Conservation (phyloP, 2,113 vertebrate genomes). For the Proteles cristata region DNA sequence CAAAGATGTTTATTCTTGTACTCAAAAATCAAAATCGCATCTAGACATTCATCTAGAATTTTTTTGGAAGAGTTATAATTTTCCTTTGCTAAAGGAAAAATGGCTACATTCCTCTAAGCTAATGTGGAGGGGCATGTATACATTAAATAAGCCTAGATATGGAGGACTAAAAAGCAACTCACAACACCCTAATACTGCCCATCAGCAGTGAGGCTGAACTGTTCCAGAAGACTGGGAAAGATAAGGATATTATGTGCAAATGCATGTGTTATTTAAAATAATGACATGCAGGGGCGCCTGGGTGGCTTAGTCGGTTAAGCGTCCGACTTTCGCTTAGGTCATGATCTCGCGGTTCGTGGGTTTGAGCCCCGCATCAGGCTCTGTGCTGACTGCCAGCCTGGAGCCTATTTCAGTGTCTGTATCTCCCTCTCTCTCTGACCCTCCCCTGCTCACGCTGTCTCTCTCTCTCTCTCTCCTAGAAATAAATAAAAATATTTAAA, state of each 20-base stretch:
- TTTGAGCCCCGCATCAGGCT: too few relatives aligned
- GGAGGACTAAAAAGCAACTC: background rate
- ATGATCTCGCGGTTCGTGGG: too few relatives aligned
- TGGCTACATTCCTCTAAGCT: background rate
- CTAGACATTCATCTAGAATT: background rate
- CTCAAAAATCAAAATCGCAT: constrained; percentile 9
- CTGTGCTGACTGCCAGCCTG: too few relatives aligned
- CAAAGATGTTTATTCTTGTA: background rate
- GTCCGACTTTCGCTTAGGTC: too few relatives aligned
- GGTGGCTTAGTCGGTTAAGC: too few relatives aligned
- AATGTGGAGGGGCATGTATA: background rate
- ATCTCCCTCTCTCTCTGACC: too few relatives aligned
- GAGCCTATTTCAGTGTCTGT: too few relatives aligned
- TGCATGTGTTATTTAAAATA: background rate
- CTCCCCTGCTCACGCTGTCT: too few relatives aligned
- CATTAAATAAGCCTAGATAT: background rate
- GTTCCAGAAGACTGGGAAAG: background rate
- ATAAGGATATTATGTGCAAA: background rate
- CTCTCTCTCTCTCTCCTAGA: too few relatives aligned
- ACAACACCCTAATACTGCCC: background rate
- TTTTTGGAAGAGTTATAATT: background rate
- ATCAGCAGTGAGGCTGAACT: background rate
- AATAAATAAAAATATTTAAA: too few relatives aligned
- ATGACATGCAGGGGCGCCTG: background rate
- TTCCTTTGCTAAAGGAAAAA: constrained; percentile 17